phyloP scores from a whole-genome alignment of 2,888 invertebrate genomes.

The Sceliomorpha sp. region DNA sequence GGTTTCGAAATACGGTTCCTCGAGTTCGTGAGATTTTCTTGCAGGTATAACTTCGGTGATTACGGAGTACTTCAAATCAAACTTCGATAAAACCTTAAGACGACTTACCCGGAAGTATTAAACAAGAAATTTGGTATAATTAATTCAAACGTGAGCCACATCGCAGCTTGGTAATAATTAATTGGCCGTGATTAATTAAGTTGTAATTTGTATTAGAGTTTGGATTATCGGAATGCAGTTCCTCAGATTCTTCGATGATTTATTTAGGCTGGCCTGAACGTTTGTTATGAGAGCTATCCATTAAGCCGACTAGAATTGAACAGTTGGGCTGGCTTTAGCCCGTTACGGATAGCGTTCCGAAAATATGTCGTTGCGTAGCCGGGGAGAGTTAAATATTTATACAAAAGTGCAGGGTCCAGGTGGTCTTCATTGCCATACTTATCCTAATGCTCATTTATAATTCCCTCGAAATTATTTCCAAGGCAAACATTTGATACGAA shows the following conservation, averaged over 20 bases:
- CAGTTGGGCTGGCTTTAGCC: slow-evolving; percentile 8
- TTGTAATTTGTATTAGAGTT: too few relatives aligned
- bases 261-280: slow-evolving; percentile 23
- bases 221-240: too few relatives aligned
- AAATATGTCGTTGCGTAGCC: slow-evolving; percentile 29
- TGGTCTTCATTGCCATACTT: slow-evolving; percentile 40
- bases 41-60: slow-evolving; percentile 25
- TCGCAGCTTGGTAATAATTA: too few relatives aligned
- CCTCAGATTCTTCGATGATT: background rate
- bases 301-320: slow-evolving; percentile 39
- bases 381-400: slow-evolving; percentile 44
- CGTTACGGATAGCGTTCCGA: slow-evolving; percentile 27
- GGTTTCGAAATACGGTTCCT: slow-evolving; percentile 28
- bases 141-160: too few relatives aligned
- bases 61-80: slow-evolving; percentile 27
- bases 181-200: too few relatives aligned
- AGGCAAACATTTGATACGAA: slow-evolving; percentile 22
- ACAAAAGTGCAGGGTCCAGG: slow-evolving; percentile 42
- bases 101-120: too few relatives aligned
- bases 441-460: slow-evolving; percentile 40
- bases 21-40: slow-evolving; percentile 24
- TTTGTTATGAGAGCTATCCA: slow-evolving; percentile 34
- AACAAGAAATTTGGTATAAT: too few relatives aligned
- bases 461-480: slow-evolving; percentile 41
- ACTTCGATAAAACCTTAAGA: slow-evolving; percentile 10